Evolutionary conservation across 2,797 vertebrate genomes (phyloP), one percentile per base, ranked within the genome.

Genomic region (Mormyrus hasselquistii): DNA sequence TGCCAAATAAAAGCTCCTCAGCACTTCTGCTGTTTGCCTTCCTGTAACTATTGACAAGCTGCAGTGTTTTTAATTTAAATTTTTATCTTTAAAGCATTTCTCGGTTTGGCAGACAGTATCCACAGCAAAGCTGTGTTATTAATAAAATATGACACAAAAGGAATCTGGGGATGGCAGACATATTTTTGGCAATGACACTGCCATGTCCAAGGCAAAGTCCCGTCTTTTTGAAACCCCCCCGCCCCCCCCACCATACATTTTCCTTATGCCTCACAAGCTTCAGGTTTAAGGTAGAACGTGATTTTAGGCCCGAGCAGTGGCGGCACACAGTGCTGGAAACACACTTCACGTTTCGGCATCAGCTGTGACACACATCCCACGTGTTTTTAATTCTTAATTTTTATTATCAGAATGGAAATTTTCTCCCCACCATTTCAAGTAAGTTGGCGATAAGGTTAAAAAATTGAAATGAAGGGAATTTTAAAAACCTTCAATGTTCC

Each of bases 131-230:
- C 90, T 88, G 62, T 69, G 82, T 62, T 90, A 92, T 92, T 92
- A 91, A 93, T 91, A 91, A 90, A 90, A 90, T 85, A 79, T 89
- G 88, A 88, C 90, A 85, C 44, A 88, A 57, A 49, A 87, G 88
- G 53, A 91, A 86, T 90, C 52, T 69, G 79, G 29, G 90, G 91
- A 93, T 92, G 91, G 92, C 93, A 92, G 94, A 93, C 93, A 92
- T 76, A 47, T 91, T 90, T 91, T 62, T 93, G 92, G 92, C 93
- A 92, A 79, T n/a, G 34, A 79, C 73, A 19, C 38, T 5, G 0
- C 38, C 38, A 79, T 79, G 38, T 79, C 73, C 73, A 79, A 76
- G 69, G 34, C 69, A 41, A 76, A 41, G 29, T 41, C 14, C 4
- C 14, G 69, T 41, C 69, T 76, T 76, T 76, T 65, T 25, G 29